Percentiles rank a stretch among this genome's conserved stretches.
Conservation (phyloP, 2,797 vertebrate species). For the Agapornis canus region DNA sequence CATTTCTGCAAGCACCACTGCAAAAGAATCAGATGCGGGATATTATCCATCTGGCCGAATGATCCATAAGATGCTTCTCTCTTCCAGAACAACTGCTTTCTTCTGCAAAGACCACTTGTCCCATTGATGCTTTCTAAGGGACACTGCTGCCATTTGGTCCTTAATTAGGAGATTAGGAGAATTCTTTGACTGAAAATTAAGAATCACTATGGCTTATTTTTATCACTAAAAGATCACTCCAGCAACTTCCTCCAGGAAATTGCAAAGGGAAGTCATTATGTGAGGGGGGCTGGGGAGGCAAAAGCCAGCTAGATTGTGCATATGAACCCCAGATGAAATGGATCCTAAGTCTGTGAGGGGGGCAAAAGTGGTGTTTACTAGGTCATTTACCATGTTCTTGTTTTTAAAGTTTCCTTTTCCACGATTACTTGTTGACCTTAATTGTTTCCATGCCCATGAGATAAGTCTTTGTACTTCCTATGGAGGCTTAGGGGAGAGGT, state of each 20-base stretch:
- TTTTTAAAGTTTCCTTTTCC: constrained; percentile 80
- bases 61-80: not conserved
- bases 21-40: not conserved
- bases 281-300: constrained; percentile 34
- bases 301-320: constrained; percentile 47
- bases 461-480: constrained; percentile 74
- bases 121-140: constrained; percentile 52
- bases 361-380: constrained; percentile 64
- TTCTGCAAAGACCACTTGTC: not conserved
- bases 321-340: constrained; percentile 78
- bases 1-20: not conserved
- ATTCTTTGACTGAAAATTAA: constrained; percentile 71
- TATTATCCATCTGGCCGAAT: not conserved
- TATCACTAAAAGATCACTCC: constrained; percentile 74
- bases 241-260: constrained; percentile 81
- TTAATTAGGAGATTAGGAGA: constrained; percentile 69
- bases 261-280: constrained; percentile 82
- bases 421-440: constrained; percentile 79
- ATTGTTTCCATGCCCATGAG: constrained; percentile 81
- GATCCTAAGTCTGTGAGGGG: not conserved
- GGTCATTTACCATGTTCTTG: constrained; percentile 76
- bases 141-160: constrained; percentile 4
- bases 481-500: constrained; percentile 46
- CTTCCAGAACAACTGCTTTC: not conserved
- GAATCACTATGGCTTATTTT: constrained; percentile 69